Evolutionary conservation across 1,140 invertebrate genomes (phyloP), one percentile per base, ranked within the genome.

Genomic region (Heterodera schachtii): DNA sequence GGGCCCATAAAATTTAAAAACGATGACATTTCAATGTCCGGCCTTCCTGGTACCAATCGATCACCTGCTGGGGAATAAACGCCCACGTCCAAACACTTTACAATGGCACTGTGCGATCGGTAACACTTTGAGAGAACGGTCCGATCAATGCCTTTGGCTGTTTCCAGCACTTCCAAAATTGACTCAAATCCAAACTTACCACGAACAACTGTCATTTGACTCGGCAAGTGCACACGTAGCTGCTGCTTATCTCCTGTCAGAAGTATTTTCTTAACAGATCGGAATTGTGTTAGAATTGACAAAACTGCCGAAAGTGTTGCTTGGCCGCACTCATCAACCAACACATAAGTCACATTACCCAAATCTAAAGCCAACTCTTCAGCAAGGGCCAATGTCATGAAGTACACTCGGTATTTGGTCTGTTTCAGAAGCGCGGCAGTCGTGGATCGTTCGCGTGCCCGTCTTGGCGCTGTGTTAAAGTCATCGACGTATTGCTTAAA

Each of bases 161-260:
- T 60, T 60, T 60, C 57, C 16, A 60, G 19, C 16, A 60, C 57
- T 19, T 73, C 71, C n/a, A 73, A 5, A 1, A 73, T n/a, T 1
- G 71, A 73, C 5, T 73, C 47, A 46, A 73, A 46, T 19, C 71
- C 71, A 16, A 73, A 31, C 19, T 73, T 73, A 4, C 47, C 71
- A 6, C 71, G 11, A 3, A 73, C 5, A 0, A 19, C 6, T n/a
- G 21, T 6, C 16, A 52, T 46, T 21, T 73, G 71, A 73, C 44
- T 46, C 13, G 71, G 71, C 6, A 46, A n/a, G n/a, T 73, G 71
- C 0, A 73, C 71, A 0, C 49, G 3, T 5, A 73, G 6, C n/a
- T 73, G 71, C 1, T 47, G 16, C 0, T 41, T n/a, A 6, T 73
- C 71, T 1, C 71, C n/a, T 21, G 71, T 73, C n/a, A 73, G 19